A percentile compares a stretch with the other conserved stretches of the same genome.
Conservation (phyloP, 2,888 invertebrate species). For the Cyclophora punctaria region DNA sequence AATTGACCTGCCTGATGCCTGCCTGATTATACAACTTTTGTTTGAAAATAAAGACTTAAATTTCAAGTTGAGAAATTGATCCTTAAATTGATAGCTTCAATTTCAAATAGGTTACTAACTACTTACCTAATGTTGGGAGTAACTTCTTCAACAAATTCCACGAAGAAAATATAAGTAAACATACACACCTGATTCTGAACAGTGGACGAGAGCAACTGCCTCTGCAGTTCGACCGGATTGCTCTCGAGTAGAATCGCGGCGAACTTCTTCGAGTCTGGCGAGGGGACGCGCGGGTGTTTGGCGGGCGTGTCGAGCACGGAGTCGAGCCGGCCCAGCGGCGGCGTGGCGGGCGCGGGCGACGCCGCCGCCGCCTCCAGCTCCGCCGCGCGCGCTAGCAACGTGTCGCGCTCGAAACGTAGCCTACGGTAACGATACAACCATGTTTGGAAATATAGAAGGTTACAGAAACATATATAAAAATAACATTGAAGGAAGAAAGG, state of each 20-base stretch:
- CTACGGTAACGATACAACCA: conserved; percentile 1
- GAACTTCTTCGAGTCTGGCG: conserved; percentile 84
- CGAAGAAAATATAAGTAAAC: not conserved
- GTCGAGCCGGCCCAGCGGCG: conserved; percentile 80
- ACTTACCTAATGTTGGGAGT: conserved; percentile 1
- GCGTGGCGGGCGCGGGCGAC: conserved; percentile 30
- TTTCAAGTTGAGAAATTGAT: too few species aligned
- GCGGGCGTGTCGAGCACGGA: conserved; percentile 79
- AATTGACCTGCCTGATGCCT: too few species aligned
- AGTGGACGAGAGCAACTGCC: conserved; percentile 86
- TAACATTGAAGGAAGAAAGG: too few species aligned
- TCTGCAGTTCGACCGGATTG: conserved; percentile 87
- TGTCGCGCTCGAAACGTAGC: conserved; percentile 81
- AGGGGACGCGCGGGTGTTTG: conserved; percentile 77
- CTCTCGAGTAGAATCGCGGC: conserved; percentile 88
- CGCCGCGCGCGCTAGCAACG: conserved; percentile 82
- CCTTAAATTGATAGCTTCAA: too few species aligned
- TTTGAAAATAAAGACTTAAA: too few species aligned
- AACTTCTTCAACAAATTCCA: not conserved
- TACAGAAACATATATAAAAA: too few species aligned
- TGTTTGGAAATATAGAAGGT: too few species aligned
- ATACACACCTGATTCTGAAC: conserved; percentile 86
- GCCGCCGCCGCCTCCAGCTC: conserved; percentile 59
- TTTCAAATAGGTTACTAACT: too few species aligned
- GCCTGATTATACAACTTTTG: too few species aligned